phyloP scores from a whole-genome alignment of 2,888 invertebrate genomes.

The Zaprionus obscuricornis region DNA sequence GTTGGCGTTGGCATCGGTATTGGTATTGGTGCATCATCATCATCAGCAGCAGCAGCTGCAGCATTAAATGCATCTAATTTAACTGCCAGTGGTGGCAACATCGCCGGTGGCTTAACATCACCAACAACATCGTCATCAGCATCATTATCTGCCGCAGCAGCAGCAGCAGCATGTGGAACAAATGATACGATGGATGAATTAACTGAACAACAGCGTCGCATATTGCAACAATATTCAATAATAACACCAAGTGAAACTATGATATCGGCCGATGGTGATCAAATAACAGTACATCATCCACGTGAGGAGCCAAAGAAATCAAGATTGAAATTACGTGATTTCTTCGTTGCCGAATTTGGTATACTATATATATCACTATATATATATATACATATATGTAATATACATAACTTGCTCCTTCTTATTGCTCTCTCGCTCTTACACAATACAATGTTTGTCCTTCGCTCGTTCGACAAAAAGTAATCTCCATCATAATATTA shows the following conservation, averaged over 20 bases:
- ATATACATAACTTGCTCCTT: too few species aligned
- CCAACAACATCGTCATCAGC: neutral
- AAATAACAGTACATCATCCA: constrained; percentile 85
- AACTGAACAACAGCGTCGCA: constrained; percentile 80
- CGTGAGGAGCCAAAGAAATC: constrained; percentile 90
- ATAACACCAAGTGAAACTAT: constrained; percentile 80
- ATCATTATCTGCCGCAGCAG: constrained; percentile 20
- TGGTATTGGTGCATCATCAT: constrained; percentile 29
- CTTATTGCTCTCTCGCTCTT: too few species aligned
- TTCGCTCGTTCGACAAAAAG: constrained; percentile 10
- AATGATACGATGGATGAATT: constrained; percentile 71
- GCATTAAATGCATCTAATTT: too few species aligned
- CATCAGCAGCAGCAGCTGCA: constrained; percentile 29
- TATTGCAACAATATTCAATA: constrained; percentile 78
- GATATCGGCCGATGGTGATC: constrained; percentile 82
- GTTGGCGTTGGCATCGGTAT: constrained; percentile 21
- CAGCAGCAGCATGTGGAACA: constrained; percentile 17
- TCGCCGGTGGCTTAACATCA: too few species aligned
- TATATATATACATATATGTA: too few species aligned
- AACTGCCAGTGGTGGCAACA: constrained; percentile 25
- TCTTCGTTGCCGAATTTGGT: constrained; percentile 93
- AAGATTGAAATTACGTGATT: constrained; percentile 93
- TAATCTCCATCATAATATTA: too few species aligned
- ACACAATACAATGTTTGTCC: too few species aligned
- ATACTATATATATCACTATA: constrained; percentile 82